These are phyloP conservation scores for Phoeniculus purpureus DNA, from an alignment of 2,797 vertebrate species.

Conservation along the genomic window DNA sequence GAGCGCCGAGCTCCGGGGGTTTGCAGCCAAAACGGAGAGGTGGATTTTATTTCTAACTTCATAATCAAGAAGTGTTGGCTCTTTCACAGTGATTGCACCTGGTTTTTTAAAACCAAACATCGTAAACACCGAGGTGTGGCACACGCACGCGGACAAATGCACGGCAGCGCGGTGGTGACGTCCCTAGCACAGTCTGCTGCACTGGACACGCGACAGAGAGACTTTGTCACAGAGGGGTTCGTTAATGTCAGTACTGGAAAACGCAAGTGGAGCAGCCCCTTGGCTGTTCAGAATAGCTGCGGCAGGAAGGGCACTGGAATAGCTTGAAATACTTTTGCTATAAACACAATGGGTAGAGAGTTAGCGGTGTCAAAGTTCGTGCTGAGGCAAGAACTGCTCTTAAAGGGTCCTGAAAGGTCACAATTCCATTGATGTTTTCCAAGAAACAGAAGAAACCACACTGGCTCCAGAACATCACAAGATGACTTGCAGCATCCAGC, in stretches of 20 bases:
- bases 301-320: not conserved
- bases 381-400: not conserved
- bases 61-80: conserved; percentile 85
- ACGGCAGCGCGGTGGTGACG: not conserved
- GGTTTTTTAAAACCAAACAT: conserved; percentile 17
- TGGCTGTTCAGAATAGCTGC: not conserved
- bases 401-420: not conserved
- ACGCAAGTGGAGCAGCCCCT: not conserved
- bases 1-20: conserved; percentile 76
- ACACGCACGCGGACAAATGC: not conserved
- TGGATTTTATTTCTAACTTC: conserved; percentile 80
- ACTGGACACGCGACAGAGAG: not conserved
- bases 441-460: not conserved
- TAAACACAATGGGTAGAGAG: not conserved
- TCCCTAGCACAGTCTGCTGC: not conserved
- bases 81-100: conserved; percentile 89
- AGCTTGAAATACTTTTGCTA: not conserved
- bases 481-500: not conserved
- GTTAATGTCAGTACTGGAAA: not conserved
- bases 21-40: conserved; percentile 86
- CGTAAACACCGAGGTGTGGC: not conserved
- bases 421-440: not conserved
- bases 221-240: not conserved
- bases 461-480: not conserved
- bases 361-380: not conserved